Base-by-base conservation (phyloP, 2,113 vertebrate species). In the Garra rufa region DNA sequence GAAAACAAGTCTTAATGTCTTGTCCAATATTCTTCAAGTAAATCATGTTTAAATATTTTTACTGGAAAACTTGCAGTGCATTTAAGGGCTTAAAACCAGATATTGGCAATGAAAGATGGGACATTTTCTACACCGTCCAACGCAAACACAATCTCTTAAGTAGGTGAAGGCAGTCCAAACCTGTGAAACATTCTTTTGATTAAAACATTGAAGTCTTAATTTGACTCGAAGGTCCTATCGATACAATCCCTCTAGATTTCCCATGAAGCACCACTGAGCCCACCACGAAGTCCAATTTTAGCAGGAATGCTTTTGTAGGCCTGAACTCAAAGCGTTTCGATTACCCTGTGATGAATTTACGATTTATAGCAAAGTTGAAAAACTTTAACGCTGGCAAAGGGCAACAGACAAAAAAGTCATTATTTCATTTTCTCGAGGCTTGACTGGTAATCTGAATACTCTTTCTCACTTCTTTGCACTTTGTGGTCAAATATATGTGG, bases 391-490 rank as follows among this genome's bases (percentile, higher is more conserved):
- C 46, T 38, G 76, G 80, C 80, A 83, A 55, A 83, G 30, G 86
- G 55, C 69, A 88, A 26, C 48, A 86, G 85, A 81, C 21, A 63
- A 70, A 84, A 83, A 61, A 85, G 67, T n/a, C 41, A 80, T 87
- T 87, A 85, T 86, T 88, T 69, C 4, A 43, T 86, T 91, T 90
- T 73, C 70, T 63, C 6, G 76, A 83, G 87, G 88, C 89, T 91
- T 89, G 34, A 7, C 78, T 75, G 24, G 85, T 87, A 63, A 90
- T 86, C 26, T 46, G 43, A 81, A 83, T 34, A 44, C 41, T 79
- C 38, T 84, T 86, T 89, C 63, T 80, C 80, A 71, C 59, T 80
- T 81, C 89, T 85, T 67, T 38, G 30, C 50, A 83, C 41, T 79
- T 69, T 81, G 44, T 65, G 75, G 79, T 82, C 8, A 26, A 82